Base-by-base conservation (phyloP, 2,797 vertebrate genomes). In the Zonotrichia albicollis region DNA sequence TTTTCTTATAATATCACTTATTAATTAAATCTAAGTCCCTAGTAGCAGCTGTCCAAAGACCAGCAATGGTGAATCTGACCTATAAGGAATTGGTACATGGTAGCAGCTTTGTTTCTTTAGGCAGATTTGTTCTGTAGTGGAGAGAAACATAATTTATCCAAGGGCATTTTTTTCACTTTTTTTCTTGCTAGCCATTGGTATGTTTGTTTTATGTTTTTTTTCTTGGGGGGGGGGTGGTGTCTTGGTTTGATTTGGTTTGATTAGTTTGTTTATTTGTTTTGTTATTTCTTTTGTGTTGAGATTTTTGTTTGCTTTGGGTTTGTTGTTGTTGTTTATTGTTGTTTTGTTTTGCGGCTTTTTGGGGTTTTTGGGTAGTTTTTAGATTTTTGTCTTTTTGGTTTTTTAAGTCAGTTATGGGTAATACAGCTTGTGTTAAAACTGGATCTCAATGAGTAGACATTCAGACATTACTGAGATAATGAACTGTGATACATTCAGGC, bases 201-300 rank as follows among this genome's bases (percentile, higher is more conserved):
- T 20, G 5, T 27, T 23, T 20, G 16, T 5, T 12, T 3, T 2
- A 4, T 23, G 22, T 4, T 4, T 42, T 42, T 16, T n/a, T n/a
- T 55, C 57, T 23, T n/a, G 14, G 3, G 9, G 13, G 11, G 30
- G 8, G 9, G 19, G 43, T 40, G 43, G 19, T 43, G 19, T 43
- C 2, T 23, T 42, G 21, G 7, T 23, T 23, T 34, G 21, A 9
- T 23, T 57, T 55, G 54, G 13, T 55, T 55, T 57, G 21, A 3
- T n/a, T 23, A 6, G 14, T 34, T 12, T 13, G 1, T 6, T 17
- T 26, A 5, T 25, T 14, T 42, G 12, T 30, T 26, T 18, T 9
- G 3, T 22, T n/a, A 16, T 55, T 55, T n/a, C 9, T 55, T n/a
- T 55, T 57, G 23, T 21, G 13, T 34, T 34, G n/a, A n/a, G 10